Percentiles rank a stretch among this genome's conserved stretches.
These are phyloP conservation scores for Drosophila nannoptera DNA, from an alignment of 1,140 invertebrate genomes.

Conservation along the genomic window DNA sequence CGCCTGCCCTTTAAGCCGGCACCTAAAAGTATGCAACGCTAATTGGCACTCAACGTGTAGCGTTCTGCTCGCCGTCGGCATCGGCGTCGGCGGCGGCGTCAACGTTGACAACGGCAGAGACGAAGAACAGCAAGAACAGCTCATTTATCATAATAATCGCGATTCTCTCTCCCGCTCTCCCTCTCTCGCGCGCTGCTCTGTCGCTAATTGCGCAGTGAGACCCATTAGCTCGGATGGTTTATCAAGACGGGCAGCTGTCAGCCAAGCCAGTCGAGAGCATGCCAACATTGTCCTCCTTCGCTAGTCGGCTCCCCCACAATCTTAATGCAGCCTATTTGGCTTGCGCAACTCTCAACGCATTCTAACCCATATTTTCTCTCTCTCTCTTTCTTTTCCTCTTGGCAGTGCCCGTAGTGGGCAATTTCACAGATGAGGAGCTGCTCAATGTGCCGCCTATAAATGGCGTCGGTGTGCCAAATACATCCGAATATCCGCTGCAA, in stretches of 20 bases:
- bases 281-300: neutral
- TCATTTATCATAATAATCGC: constrained; percentile 70
- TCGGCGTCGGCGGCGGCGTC: neutral
- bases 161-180: constrained; percentile 10
- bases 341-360: constrained; percentile 28
- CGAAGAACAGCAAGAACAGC: constrained; percentile 12
- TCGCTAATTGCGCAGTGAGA: constrained; percentile 55
- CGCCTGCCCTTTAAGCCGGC: constrained; percentile 39
- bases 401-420: constrained; percentile 83
- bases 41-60: constrained; percentile 58
- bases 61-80: constrained; percentile 7
- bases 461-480: constrained; percentile 78
- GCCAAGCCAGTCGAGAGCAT: constrained; percentile 2
- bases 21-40: constrained; percentile 67
- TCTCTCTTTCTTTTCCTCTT: constrained; percentile 10
- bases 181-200: neutral
- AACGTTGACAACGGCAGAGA: constrained; percentile 22
- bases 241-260: constrained; percentile 63
- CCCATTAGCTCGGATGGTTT: constrained; percentile 59
- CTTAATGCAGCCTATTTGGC: constrained; percentile 40
- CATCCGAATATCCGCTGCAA: constrained; percentile 83
- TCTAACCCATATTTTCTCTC: constrained; percentile 36
- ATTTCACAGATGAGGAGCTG: constrained; percentile 85
- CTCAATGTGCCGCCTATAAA: constrained; percentile 55
- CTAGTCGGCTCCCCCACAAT: constrained; percentile 5